Evolutionary conservation across 2,797 vertebrate genomes (phyloP).

Genomic region (Nannoperca obscura): DNA sequence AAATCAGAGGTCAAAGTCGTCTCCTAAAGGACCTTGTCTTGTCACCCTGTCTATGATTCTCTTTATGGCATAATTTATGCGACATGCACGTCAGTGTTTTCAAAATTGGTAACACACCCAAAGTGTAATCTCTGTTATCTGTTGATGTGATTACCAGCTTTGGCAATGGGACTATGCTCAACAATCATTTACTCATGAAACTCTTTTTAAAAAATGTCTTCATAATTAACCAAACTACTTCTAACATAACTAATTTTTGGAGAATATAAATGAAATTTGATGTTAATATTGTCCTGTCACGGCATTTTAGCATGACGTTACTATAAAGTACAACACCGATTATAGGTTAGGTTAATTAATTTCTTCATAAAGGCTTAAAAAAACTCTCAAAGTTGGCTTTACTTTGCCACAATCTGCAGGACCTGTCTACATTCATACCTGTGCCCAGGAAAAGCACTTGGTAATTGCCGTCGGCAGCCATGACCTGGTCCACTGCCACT

Average conservation of each 20-base stretch:
- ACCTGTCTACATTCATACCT: constrained; percentile 80
- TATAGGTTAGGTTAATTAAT: neutral
- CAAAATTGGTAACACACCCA: neutral
- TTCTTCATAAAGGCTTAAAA: neutral
- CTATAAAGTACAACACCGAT: neutral
- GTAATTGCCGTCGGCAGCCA: constrained; percentile 94
- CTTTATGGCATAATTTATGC: neutral
- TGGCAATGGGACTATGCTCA: neutral
- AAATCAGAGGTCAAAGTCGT: constrained; percentile 3
- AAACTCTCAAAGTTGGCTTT: neutral
- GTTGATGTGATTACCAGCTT: constrained; percentile 9
- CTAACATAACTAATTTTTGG: neutral
- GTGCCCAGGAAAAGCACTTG: constrained; percentile 97
- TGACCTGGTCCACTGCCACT: constrained; percentile 95
- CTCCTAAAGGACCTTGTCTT: neutral
- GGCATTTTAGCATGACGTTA: neutral
- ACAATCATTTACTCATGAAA: constrained; percentile 45
- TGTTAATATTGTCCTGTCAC: neutral
- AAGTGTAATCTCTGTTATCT: constrained; percentile 35
- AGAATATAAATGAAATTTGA: neutral
- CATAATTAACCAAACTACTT: neutral
- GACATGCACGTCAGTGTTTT: neutral
- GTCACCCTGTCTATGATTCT: neutral
- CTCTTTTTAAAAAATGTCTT: neutral
- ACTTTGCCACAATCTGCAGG: neutral